Evolutionary conservation across 2,113 vertebrate genomes (phyloP), one percentile per base, ranked within the genome.

Genomic region (Amazona vittata): DNA sequence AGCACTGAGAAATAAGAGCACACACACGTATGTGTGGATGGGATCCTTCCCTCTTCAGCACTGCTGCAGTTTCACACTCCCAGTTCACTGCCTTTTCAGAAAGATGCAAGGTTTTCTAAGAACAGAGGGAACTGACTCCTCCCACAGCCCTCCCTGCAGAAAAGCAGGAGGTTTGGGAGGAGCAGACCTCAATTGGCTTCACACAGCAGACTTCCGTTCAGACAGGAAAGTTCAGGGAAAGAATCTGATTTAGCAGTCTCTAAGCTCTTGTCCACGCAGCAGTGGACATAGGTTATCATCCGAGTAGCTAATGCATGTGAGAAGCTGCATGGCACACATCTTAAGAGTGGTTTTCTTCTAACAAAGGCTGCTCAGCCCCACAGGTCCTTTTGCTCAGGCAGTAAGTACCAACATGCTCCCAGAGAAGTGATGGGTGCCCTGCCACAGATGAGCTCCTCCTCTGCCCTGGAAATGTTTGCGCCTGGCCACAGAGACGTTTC

Each of bases 21-120:
- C 14, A 44, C 21, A 14, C 4, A 59, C 21, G 4, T 59, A n/a
- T 24, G 0, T 0, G 5, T 13, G 43, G 46, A 55, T 3, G 55
- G 62, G 62, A 64, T 44, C 39, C 16, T 63, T 39, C 44, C 22
- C 57, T 7, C 15, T 62, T n/a, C 39, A 41, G 29, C 24, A 9
- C 70, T 39, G 60, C 43, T 60, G 16, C 16, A 50, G 63, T 21
- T 60, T 39, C 33, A 57, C 73, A 39, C 26, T 10, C 43, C 17
- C 33, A 4, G 21, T 15, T 83, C n/a, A 20, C 35, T n/a, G 28
- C 29, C 47, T 77, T 50, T 24, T 20, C 44, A 65, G 52, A 31
- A 73, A 16, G 18, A 37, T 14, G 12, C 0, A 1, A 11, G n/a
- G 0, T 28, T 37, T 74, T 47, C 19, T 6, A 55, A 60, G 37